These are phyloP conservation scores for Mesopsocus fuscifrons DNA, from an alignment of 2,888 invertebrate genomes.

Conservation along the genomic window DNA sequence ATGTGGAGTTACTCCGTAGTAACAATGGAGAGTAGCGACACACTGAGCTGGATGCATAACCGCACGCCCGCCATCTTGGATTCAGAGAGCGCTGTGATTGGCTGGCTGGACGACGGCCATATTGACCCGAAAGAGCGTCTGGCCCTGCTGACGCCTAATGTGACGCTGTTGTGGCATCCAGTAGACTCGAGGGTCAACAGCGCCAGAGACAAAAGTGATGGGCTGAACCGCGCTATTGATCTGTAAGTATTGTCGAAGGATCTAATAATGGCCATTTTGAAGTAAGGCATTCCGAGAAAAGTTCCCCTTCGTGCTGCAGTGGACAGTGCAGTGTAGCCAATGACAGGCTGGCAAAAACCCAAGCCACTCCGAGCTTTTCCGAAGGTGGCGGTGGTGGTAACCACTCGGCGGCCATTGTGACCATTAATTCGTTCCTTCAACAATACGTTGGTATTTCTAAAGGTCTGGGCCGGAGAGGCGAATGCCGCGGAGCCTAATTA, in stretches of 20 bases:
- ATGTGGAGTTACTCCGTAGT: slow-evolving; percentile 57
- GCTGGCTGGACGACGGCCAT: slow-evolving; percentile 43
- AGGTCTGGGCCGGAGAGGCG: too few species aligned
- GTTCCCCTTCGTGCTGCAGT: too few species aligned
- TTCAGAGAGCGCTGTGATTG: slow-evolving; percentile 40
- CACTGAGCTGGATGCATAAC: slow-evolving; percentile 54
- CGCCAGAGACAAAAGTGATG: slow-evolving; percentile 37
- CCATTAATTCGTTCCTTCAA: too few species aligned
- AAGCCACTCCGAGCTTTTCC: too few species aligned
- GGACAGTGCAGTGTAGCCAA: too few species aligned
- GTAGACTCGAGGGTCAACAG: slow-evolving; percentile 54
- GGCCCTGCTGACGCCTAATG: slow-evolving; percentile 33
- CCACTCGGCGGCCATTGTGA: too few species aligned
- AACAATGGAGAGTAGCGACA: slow-evolving; percentile 50
- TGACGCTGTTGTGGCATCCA: slow-evolving; percentile 40
- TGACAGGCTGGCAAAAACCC: too few species aligned
- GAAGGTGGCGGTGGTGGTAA: too few species aligned
- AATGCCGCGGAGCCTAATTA: too few species aligned
- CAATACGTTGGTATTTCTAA: too few species aligned
- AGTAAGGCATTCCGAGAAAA: too few species aligned
- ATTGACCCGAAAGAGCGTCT: slow-evolving; percentile 32
- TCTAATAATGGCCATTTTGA: too few species aligned
- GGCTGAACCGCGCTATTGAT: not conserved
- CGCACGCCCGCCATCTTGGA: slow-evolving; percentile 64
- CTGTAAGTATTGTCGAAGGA: not conserved